Evolutionary conservation across 1,140 invertebrate genomes (phyloP).

Genomic region (Dryas iulia): DNA sequence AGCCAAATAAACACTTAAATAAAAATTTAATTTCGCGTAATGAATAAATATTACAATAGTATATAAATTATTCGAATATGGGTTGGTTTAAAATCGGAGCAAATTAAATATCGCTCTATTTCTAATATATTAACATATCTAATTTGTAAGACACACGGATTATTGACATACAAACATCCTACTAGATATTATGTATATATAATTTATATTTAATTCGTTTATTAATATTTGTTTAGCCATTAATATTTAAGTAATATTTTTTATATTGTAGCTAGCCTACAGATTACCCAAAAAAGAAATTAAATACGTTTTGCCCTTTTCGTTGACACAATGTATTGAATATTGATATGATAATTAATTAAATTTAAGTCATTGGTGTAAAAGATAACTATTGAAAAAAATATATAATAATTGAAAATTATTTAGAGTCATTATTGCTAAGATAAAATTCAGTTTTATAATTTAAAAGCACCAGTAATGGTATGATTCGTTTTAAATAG

Average conservation of each 20-base stretch:
- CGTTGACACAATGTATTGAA: neutral
- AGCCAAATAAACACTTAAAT: neutral
- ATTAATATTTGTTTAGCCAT: too few relatives aligned
- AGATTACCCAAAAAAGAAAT: neutral
- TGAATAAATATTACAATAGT: constrained; percentile 1
- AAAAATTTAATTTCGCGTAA: neutral
- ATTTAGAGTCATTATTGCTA: neutral
- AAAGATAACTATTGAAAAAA: constrained; percentile 4
- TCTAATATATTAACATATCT: constrained; percentile 36
- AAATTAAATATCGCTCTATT: constrained; percentile 15
- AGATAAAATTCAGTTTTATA: neutral
- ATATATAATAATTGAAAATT: neutral
- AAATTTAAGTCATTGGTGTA: neutral
- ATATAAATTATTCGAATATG: neutral
- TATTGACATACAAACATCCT: neutral
- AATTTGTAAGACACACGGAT: constrained; percentile 27
- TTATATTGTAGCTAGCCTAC: neutral
- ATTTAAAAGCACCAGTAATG: constrained; percentile 3
- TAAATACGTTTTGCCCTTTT: neutral
- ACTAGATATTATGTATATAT: neutral
- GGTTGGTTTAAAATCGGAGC: constrained; percentile 2
- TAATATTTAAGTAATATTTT: neutral
- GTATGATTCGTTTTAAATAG: neutral
- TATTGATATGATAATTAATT: constrained; percentile 1
- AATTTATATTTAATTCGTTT: neutral